phyloP scores from a whole-genome alignment of 1,140 invertebrate genomes.

The Mya arenaria region DNA sequence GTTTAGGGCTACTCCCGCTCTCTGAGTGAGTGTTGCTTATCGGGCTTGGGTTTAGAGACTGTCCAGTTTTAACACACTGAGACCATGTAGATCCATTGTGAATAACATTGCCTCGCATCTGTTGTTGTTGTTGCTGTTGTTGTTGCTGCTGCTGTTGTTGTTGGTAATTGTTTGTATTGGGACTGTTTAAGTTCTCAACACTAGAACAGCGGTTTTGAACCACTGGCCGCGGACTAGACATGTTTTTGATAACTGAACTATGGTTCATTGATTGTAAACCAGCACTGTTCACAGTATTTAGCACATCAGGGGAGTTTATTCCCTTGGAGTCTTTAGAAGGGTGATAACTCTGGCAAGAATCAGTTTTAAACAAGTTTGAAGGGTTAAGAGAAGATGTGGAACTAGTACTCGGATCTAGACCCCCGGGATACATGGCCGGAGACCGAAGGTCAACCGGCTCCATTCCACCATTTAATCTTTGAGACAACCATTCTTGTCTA shows the following conservation, averaged over 20 bases:
- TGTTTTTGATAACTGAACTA: slow-evolving; percentile 75
- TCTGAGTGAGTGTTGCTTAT: slow-evolving; percentile 63
- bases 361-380: slow-evolving; percentile 55
- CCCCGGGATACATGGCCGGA: slow-evolving; percentile 68
- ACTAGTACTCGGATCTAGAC: slow-evolving; percentile 57
- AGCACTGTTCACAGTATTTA: slow-evolving; percentile 27
- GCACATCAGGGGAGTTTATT: slow-evolving; percentile 32
- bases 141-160: slow-evolving; percentile 57
- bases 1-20: slow-evolving; percentile 62
- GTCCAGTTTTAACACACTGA: slow-evolving; percentile 62
- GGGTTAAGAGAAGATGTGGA: slow-evolving; percentile 36
- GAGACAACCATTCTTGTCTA: slow-evolving; percentile 64
- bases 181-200: slow-evolving; percentile 50
- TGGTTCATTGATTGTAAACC: slow-evolving; percentile 47
- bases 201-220: slow-evolving; percentile 58
- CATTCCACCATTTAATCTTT: slow-evolving; percentile 65
- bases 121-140: slow-evolving; percentile 54
- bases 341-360: slow-evolving; percentile 40
- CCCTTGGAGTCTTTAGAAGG: slow-evolving; percentile 33
- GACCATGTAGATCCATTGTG: slow-evolving; percentile 62
- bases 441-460: slow-evolving; percentile 74
- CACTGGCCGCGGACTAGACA: slow-evolving; percentile 59
- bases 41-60: slow-evolving; percentile 59
- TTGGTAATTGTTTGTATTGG: slow-evolving; percentile 55
- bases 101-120: slow-evolving; percentile 59